Percentiles rank a stretch among this genome's conserved stretches.
phyloP scores from a whole-genome alignment of 2,113 vertebrate species.

The Laticauda laticaudata region DNA sequence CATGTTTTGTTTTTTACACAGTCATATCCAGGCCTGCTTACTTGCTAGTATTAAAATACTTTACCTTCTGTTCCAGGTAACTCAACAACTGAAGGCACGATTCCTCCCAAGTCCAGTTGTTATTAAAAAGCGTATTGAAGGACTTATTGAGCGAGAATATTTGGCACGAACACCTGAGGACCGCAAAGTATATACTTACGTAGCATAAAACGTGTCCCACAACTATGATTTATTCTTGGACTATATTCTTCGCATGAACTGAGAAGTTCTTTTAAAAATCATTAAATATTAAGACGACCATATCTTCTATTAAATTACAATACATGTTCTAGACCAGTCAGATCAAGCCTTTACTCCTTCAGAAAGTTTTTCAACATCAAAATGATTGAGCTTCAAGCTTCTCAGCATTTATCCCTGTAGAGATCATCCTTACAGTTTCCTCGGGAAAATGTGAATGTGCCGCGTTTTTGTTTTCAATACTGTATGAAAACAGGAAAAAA shows the following conservation, averaged over 20 bases:
- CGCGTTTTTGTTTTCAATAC: slow-evolving; percentile 90
- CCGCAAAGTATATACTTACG: slow-evolving; percentile 98
- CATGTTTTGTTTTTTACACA: neutral
- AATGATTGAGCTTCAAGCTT: slow-evolving; percentile 90
- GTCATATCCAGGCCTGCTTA: neutral
- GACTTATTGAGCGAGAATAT: slow-evolving; percentile 99
- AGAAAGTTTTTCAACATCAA: slow-evolving; percentile 85
- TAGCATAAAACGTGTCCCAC: slow-evolving; percentile 85
- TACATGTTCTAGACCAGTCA: slow-evolving; percentile 89
- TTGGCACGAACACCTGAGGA: slow-evolving; percentile 97
- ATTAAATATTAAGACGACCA: slow-evolving; percentile 80
- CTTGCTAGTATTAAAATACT: neutral
- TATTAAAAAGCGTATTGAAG: slow-evolving; percentile 99
- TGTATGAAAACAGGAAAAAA: slow-evolving; percentile 87
- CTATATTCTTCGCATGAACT: slow-evolving; percentile 91
- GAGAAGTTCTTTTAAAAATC: slow-evolving; percentile 90
- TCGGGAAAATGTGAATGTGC: slow-evolving; percentile 97
- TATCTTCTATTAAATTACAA: slow-evolving; percentile 85
- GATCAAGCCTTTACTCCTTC: slow-evolving; percentile 86
- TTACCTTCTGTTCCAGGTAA: slow-evolving; percentile 78
- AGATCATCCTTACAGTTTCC: slow-evolving; percentile 90
- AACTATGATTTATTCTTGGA: slow-evolving; percentile 83
- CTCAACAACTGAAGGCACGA: slow-evolving; percentile 92
- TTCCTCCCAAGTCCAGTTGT: slow-evolving; percentile 97
- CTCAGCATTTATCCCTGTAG: slow-evolving; percentile 90